Conservation (phyloP, 2,113 vertebrate species). For the Nibea albiflora region DNA sequence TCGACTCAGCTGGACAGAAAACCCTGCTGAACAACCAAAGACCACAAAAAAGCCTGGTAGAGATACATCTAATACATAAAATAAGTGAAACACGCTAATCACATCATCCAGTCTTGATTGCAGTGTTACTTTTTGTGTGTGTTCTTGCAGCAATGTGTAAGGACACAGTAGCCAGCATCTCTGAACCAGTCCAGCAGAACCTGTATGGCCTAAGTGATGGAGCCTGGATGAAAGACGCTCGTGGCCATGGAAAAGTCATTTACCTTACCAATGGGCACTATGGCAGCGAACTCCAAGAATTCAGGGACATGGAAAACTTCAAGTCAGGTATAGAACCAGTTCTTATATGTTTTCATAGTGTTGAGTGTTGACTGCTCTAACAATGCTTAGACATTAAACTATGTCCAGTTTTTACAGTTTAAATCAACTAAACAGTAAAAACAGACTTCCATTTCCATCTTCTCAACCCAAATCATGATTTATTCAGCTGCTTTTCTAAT, state of each 20-base stretch:
- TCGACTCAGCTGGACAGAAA: slow-evolving; percentile 81
- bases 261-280: slow-evolving; percentile 95
- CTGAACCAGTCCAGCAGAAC: slow-evolving; percentile 90
- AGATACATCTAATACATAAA: neutral
- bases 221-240: slow-evolving; percentile 97
- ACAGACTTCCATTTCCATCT: neutral
- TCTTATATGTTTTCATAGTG: no score
- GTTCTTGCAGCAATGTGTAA: slow-evolving; percentile 89
- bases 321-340: slow-evolving; percentile 87
- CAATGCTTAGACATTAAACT: neutral
- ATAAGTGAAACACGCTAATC: neutral
- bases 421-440: neutral
- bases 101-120: neutral
- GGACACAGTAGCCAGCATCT: slow-evolving; percentile 94
- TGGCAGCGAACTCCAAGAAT: slow-evolving; percentile 91
- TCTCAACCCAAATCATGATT: neutral
- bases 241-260: slow-evolving; percentile 91
- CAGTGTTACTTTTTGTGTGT: slow-evolving; percentile 6
- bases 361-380: no score
- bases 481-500: no score
- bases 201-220: slow-evolving; percentile 90
- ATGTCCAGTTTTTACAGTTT: neutral
- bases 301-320: slow-evolving; percentile 92
- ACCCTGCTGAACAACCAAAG: slow-evolving; percentile 59
- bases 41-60: slow-evolving; percentile 76